Conservation (phyloP, 2,797 vertebrate species). For the Sebastes nivosus region DNA sequence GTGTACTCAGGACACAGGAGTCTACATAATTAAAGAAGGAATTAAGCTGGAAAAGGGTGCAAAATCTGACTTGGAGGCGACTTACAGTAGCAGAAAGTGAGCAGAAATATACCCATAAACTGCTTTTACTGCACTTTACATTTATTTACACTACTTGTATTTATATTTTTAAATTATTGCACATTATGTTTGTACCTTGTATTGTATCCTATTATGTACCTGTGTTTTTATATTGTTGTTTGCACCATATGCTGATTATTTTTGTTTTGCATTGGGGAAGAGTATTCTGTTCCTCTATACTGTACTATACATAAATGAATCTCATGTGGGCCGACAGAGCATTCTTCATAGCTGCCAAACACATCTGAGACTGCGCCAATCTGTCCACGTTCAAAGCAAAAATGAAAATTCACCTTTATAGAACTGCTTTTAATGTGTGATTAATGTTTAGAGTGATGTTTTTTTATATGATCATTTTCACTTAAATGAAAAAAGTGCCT, state of each 20-base stretch:
- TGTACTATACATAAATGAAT: accelerated
- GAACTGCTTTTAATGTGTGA: neutral
- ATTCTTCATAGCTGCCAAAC: neutral
- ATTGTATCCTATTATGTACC: neutral
- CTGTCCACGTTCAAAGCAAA: too few species aligned
- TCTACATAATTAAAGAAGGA: neutral
- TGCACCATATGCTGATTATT: neutral
- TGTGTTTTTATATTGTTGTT: neutral
- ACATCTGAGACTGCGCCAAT: neutral
- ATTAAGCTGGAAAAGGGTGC: neutral
- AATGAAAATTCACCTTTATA: neutral
- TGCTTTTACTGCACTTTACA: neutral
- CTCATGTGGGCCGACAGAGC: neutral
- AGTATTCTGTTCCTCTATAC: too few species aligned
- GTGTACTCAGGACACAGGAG: neutral
- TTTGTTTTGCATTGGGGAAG: neutral
- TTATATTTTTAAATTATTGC: neutral
- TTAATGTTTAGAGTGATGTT: too few species aligned
- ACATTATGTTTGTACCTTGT: neutral
- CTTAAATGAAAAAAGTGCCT: neutral
- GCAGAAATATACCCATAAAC: neutral
- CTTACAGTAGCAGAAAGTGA: neutral
- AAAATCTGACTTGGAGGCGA: neutral
- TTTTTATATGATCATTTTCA: neutral
- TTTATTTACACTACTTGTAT: neutral